Evolutionary conservation across 64 coral and sea anemone genomes (phyloP).

Genomic region (Platygyra sinensis): DNA sequence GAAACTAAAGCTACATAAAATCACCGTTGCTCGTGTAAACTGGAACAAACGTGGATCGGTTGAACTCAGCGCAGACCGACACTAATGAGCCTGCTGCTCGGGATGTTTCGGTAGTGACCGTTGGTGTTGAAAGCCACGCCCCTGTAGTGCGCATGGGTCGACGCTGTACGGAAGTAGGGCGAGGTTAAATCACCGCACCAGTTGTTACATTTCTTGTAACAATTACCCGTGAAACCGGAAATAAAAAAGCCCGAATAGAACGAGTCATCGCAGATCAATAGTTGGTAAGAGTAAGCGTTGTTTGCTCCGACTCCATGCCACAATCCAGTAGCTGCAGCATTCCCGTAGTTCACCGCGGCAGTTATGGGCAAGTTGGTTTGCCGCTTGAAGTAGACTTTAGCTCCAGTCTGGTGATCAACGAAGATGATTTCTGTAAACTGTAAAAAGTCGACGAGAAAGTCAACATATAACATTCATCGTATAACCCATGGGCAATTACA

Average conservation of each 20-base stretch:
- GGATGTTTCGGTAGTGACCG: too few relatives aligned
- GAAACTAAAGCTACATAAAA: too few relatives aligned
- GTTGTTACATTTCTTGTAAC: not conserved
- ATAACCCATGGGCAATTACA: too few relatives aligned
- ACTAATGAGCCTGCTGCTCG: too few relatives aligned
- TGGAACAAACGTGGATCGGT: too few relatives aligned
- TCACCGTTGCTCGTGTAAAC: too few relatives aligned
- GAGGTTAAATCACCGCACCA: not conserved
- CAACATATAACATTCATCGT: not conserved
- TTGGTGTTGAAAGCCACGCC: too few relatives aligned
- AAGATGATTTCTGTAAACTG: slow-evolving; percentile 1
- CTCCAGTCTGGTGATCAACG: not conserved
- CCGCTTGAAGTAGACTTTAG: not conserved
- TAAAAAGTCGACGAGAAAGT: not conserved
- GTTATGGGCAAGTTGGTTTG: not conserved
- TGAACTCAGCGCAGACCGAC: too few relatives aligned
- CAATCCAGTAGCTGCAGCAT: not conserved
- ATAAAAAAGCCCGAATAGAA: not conserved
- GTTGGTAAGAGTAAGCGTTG: not conserved
- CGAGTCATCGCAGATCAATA: not conserved
- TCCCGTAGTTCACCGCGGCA: not conserved
- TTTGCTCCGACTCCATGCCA: not conserved
- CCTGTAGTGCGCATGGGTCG: too few relatives aligned
- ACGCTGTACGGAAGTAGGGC: too few relatives aligned
- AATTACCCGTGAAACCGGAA: not conserved